Conservation (phyloP, 2,113 vertebrate genomes). For the Stigmatopora nigra region DNA sequence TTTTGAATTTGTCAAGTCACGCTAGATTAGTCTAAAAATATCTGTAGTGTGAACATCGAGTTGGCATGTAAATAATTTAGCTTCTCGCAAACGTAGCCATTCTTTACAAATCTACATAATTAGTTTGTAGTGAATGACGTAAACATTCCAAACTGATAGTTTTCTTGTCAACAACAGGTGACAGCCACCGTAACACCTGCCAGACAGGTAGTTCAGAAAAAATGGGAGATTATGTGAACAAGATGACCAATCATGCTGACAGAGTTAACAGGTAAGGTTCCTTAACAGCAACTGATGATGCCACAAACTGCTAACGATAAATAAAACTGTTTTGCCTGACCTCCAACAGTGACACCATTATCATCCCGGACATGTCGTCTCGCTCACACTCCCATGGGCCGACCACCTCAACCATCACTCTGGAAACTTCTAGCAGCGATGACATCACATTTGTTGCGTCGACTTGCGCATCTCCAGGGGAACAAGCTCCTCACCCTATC, state of each 20-base stretch:
- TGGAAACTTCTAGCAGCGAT: neutral
- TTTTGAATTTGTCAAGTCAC: no score
- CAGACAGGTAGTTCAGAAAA: neutral
- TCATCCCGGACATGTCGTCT: neutral
- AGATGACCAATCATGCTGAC: neutral
- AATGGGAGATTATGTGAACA: neutral
- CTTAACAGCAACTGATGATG: neutral
- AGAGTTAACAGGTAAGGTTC: neutral
- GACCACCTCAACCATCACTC: neutral
- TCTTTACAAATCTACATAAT: neutral
- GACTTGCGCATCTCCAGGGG: neutral
- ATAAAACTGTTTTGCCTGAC: neutral
- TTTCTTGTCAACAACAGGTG: neutral
- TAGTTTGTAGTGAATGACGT: neutral
- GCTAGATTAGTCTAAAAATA: no score
- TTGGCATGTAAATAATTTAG: no score
- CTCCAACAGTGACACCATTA: neutral
- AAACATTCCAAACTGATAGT: neutral
- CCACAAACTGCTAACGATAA: neutral
- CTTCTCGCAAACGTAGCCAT: neutral
- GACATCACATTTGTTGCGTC: neutral
- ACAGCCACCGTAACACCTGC: neutral
- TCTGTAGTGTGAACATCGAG: no score
- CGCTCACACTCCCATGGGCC: neutral
- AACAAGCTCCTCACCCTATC: neutral